Percentiles rank a stretch among this genome's conserved stretches.
phyloP scores from a whole-genome alignment of 1,140 invertebrate genomes.

The Cotesia glomerata region DNA sequence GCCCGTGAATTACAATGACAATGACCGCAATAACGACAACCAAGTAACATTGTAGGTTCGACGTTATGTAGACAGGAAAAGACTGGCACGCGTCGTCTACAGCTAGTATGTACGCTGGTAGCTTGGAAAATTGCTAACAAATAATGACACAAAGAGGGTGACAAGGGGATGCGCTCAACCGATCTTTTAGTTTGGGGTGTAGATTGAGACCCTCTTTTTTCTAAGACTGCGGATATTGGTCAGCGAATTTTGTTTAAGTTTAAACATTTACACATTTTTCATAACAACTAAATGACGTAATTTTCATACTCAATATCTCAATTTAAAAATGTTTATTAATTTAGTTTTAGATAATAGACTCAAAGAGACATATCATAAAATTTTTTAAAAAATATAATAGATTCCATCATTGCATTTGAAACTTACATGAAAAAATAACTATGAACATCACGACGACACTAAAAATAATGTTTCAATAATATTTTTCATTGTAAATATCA shows the following conservation, averaged over 20 bases:
- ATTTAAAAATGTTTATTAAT: too few species aligned
- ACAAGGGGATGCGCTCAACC: neutral
- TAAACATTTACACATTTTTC: neutral
- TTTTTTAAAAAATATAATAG: too few species aligned
- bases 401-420: too few species aligned
- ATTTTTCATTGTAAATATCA: too few species aligned
- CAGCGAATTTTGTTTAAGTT: neutral
- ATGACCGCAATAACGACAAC: slow-evolving; percentile 55
- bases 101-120: slow-evolving; percentile 38
- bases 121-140: slow-evolving; percentile 59
- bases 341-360: too few species aligned
- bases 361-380: too few species aligned
- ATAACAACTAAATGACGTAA: too few species aligned
- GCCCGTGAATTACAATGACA: slow-evolving; percentile 55
- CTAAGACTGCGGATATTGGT: slow-evolving; percentile 2
- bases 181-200: neutral
- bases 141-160: slow-evolving; percentile 47
- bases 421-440: too few species aligned
- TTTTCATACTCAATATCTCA: too few species aligned
- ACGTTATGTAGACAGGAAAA: slow-evolving; percentile 23
- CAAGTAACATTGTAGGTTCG: slow-evolving; percentile 10
- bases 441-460: too few species aligned
- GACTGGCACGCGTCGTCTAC: slow-evolving; percentile 32
- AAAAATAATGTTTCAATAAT: too few species aligned
- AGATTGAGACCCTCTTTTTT: neutral